Conservation (phyloP, 2,113 vertebrate species). For the Mastomys natalensis region DNA sequence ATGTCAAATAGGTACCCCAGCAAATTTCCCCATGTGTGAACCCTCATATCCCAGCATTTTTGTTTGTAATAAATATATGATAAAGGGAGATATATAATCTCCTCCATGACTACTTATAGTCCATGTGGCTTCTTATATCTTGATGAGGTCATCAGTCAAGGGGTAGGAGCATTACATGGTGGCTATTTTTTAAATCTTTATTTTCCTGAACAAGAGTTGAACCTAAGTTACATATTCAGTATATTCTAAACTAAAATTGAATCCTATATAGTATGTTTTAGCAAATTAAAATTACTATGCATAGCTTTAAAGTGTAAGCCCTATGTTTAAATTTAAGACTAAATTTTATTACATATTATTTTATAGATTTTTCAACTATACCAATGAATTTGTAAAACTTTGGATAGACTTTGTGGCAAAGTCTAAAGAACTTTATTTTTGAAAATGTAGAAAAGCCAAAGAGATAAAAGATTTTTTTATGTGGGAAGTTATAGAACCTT, state of each 20-base stretch:
- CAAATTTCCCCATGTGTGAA: too few species aligned
- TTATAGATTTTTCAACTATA: background rate
- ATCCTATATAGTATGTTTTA: background rate
- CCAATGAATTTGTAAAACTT: background rate
- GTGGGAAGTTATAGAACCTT: background rate
- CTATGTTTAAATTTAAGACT: background rate
- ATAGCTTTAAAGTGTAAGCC: background rate
- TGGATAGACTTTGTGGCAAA: background rate
- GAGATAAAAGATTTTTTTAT: background rate
- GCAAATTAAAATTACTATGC: background rate
- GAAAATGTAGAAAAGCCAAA: background rate
- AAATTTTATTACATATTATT: background rate
- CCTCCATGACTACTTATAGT: too few species aligned
- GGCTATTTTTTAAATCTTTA: too few species aligned
- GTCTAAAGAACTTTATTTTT: background rate
- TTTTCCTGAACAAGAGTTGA: background rate
- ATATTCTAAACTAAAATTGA: background rate
- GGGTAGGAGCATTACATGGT: too few species aligned
- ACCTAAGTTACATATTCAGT: background rate
- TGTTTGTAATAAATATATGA: too few species aligned
- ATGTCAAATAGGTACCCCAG: too few species aligned
- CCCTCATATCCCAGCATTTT: too few species aligned
- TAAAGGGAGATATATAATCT: too few species aligned
- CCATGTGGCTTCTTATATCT: too few species aligned
- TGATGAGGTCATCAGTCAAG: too few species aligned